These are phyloP conservation scores for Origma solitaria DNA, from an alignment of 2,113 vertebrate species.

Conservation along the genomic window DNA sequence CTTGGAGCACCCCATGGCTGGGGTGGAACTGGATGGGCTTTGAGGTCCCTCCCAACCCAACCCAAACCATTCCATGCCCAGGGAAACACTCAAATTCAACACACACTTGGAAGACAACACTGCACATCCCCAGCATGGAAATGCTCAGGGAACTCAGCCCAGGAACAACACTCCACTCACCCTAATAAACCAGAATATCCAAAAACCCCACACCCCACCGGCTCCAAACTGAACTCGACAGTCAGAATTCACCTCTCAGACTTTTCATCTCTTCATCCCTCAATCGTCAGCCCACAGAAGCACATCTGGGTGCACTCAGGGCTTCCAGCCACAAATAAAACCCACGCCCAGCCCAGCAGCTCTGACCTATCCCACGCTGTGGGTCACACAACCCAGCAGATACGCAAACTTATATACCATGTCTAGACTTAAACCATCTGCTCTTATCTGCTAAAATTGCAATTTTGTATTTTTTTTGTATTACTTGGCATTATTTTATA, in stretches of 20 bases:
- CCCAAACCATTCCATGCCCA: not conserved
- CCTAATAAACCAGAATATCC: not conserved
- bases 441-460: not conserved
- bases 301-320: rapidly evolving
- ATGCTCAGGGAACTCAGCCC: not conserved
- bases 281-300: not conserved
- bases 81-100: not conserved
- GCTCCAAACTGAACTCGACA: not conserved
- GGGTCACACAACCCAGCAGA: no score
- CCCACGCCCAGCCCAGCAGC: not conserved
- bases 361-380: not conserved
- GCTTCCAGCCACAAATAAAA: not conserved
- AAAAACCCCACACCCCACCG: not conserved
- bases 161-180: not conserved
- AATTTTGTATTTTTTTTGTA: not conserved
- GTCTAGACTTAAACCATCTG: not conserved
- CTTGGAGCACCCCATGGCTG: not conserved
- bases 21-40: not conserved
- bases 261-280: not conserved
- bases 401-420: not conserved
- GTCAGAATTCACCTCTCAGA: not conserved
- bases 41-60: not conserved
- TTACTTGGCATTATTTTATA: not conserved
- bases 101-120: rapidly evolving
- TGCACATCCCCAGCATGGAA: not conserved